Base-by-base conservation (phyloP, 1,140 invertebrate genomes). In the Scaptomyza graminum region DNA sequence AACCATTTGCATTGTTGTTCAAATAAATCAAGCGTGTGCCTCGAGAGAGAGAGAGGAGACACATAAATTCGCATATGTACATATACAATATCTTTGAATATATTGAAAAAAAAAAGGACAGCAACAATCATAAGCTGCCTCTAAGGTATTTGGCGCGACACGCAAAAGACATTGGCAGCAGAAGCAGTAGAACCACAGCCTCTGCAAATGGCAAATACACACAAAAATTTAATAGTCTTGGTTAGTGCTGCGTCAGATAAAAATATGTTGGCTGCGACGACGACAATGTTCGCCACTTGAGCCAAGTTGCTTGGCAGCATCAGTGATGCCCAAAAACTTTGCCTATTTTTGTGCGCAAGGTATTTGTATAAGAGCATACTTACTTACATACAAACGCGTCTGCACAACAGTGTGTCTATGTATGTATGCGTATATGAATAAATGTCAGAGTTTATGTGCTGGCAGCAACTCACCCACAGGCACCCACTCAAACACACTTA, bases 391-490 rank as follows among this genome's bases (percentile, higher is more conserved):
- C 12, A 41, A n/a, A 41, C 37, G n/a, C 12, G 37, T 43, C 12
- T 56, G 18, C 8, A n/a, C 59, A 15, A 1, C 7, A 57, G 37
- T 8, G 47, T 51, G 28, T 31, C 60, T 59, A 49, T 61, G 51
- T 52, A 54, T 18, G 11, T 55, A 25, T 16, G 44, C 59, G 46
- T 61, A 16, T 64, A 43, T 56, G 64, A 54, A 56, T 80, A 80
- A 85, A 85, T 76, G 70, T 76, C 70, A 68, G 74, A 78, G 70
- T 68, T 87, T 61, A 87, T 82, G 79, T 70, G 64, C 72, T 66
- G 69, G 46, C 77, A 76, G 56, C 41, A 44, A 52, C 41, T 41
- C 52, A 50, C 55, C 44, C 16, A 41, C 44, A 71, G n/a, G 22
- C 22, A 51, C 16, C 52, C 57, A 70, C 61, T 49, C 31, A 61